These are phyloP conservation scores for Zaprionus bogoriensis DNA, from an alignment of 2,888 invertebrate species.

Conservation along the genomic window DNA sequence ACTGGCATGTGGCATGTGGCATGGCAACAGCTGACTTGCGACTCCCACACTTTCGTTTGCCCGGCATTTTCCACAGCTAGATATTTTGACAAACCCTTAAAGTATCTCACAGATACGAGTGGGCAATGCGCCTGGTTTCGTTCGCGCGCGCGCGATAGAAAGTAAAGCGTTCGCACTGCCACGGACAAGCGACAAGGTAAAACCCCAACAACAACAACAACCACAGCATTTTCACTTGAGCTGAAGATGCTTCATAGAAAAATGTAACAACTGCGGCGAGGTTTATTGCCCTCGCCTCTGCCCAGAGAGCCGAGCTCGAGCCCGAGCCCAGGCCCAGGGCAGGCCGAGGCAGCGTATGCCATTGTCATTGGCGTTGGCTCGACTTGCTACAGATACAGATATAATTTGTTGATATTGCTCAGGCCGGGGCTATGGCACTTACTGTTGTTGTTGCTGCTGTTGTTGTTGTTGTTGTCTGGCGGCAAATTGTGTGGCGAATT, in stretches of 20 bases:
- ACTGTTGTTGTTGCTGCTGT: constrained; percentile 13
- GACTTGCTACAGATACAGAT: constrained; percentile 48
- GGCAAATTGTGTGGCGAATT: constrained; percentile 61
- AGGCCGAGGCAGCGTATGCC: constrained; percentile 30
- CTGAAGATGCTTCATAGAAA: constrained; percentile 63
- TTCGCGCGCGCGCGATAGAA: constrained; percentile 54
- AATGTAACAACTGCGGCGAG: constrained; percentile 50
- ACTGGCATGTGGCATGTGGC: constrained; percentile 41
- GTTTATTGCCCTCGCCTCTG: constrained; percentile 67
- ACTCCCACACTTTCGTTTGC: constrained; percentile 79
- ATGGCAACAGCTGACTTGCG: constrained; percentile 58
- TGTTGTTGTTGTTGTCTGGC: constrained; percentile 16
- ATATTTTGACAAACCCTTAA: constrained; percentile 64
- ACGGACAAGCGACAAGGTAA: constrained; percentile 52
- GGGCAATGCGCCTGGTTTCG: constrained; percentile 27
- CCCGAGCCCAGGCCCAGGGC: neutral
- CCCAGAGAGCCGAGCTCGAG: constrained; percentile 20
- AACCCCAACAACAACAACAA: constrained; percentile 61
- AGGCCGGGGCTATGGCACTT: neutral
- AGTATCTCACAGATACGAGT: constrained; percentile 68
- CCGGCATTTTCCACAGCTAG: constrained; percentile 25
- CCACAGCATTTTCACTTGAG: constrained; percentile 62
- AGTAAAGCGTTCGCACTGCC: constrained; percentile 35
- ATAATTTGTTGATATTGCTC: constrained; percentile 31
- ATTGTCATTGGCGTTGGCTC: constrained; percentile 68